Conservation (phyloP, 2,113 vertebrate species). For the Notothenia rossii region DNA sequence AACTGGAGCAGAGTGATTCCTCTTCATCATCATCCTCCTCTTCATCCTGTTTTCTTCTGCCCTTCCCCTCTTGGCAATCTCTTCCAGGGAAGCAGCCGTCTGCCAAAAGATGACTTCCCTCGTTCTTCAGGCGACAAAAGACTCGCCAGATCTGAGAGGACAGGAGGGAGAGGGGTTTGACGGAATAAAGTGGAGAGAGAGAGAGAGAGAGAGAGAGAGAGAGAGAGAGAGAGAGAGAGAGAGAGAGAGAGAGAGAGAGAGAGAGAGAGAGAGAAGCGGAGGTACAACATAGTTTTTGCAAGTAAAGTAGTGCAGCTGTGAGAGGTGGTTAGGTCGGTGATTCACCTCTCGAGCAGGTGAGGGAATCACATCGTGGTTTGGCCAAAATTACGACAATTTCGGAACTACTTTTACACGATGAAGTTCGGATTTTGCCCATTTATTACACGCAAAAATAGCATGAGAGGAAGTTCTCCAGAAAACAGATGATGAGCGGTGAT, state of each 20-base stretch:
- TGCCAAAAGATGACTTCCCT: slow-evolving; percentile 38
- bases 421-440: too few relatives aligned
- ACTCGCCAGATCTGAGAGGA: slow-evolving; percentile 22
- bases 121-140: slow-evolving; percentile 33
- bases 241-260: neutral
- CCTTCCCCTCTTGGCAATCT: slow-evolving; percentile 19
- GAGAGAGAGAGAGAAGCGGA: neutral
- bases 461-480: too few relatives aligned
- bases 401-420: too few relatives aligned
- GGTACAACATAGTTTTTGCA: neutral
- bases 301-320: slow-evolving; percentile 46
- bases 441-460: too few relatives aligned
- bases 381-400: too few relatives aligned
- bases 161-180: neutral
- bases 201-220: neutral
- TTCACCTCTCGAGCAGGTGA: neutral
- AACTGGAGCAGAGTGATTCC: slow-evolving; percentile 30
- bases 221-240: neutral
- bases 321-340: neutral
- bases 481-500: too few relatives aligned
- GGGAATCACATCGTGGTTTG: too few relatives aligned
- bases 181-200: slow-evolving; percentile 1
- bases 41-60: neutral
- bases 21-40: slow-evolving; percentile 6
- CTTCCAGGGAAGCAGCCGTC: slow-evolving; percentile 36